These are phyloP conservation scores for Podotricha telesiphe DNA, from an alignment of 2,888 invertebrate species.

Conservation along the genomic window DNA sequence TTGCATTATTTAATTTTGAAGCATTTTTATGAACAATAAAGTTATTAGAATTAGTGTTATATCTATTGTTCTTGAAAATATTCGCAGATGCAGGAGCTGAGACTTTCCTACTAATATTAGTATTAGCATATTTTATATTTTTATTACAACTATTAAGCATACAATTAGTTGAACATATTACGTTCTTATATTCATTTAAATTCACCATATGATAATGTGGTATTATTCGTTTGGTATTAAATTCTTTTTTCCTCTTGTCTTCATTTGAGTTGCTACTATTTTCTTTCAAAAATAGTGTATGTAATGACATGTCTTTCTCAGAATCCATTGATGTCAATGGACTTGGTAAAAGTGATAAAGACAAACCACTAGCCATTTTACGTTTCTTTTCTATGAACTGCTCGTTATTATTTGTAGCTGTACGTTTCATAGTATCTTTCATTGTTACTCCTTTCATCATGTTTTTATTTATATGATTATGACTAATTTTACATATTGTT, in stretches of 20 bases:
- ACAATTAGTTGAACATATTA: neutral
- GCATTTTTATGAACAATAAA: neutral
- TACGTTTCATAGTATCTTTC: neutral
- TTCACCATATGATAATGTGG: conserved; percentile 36
- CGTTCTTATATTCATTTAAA: too few species aligned
- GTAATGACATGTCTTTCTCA: neutral
- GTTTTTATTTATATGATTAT: neutral
- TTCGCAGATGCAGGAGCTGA: neutral
- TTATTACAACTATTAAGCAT: neutral
- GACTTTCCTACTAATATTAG: neutral
- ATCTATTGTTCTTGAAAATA: neutral
- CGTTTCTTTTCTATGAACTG: neutral
- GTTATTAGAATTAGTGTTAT: neutral
- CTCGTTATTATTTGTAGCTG: neutral
- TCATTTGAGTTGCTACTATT: neutral
- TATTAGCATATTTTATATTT: neutral
- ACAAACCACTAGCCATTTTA: neutral
- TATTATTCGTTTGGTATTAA: conserved; percentile 27
- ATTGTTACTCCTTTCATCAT: neutral
- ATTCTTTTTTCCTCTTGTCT: conserved; percentile 21
- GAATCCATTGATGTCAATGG: neutral
- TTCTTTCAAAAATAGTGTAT: neutral
- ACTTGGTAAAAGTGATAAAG: conserved; percentile 29
- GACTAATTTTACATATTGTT: neutral
- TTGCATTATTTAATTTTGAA: neutral